Conservation (phyloP, 2,797 vertebrate genomes). For the Rhyacichthys aspro region DNA sequence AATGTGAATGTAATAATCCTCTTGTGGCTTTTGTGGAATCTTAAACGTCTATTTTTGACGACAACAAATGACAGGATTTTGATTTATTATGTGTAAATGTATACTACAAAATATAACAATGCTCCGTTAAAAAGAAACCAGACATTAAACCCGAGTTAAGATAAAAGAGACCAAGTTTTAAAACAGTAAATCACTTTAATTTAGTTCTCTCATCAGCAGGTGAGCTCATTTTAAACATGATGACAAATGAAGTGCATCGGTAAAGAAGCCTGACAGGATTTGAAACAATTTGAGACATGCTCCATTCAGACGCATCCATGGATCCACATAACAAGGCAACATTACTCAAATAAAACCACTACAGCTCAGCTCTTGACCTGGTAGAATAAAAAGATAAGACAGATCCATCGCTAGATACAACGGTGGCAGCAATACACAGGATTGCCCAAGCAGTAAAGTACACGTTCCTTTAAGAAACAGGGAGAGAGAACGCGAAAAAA, state of each 20-base stretch:
- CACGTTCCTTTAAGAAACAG: constrained; percentile 94
- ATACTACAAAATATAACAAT: too few species aligned
- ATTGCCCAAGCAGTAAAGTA: constrained; percentile 90
- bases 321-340: constrained; percentile 72
- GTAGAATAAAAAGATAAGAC: constrained; percentile 78
- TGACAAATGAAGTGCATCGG: constrained; percentile 81
- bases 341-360: constrained; percentile 77
- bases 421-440: constrained; percentile 88
- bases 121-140: too few species aligned
- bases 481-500: constrained; percentile 79
- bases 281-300: constrained; percentile 76
- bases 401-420: constrained; percentile 67
- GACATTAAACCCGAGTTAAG: background rate
- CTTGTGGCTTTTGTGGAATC: too few species aligned
- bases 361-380: constrained; percentile 80
- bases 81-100: too few species aligned
- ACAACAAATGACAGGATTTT: too few species aligned
- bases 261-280: constrained; percentile 78
- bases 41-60: too few species aligned
- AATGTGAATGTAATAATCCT: too few species aligned
- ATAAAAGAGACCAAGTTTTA: constrained; percentile 51
- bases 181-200: constrained; percentile 86
- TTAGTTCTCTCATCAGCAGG: constrained; percentile 83
- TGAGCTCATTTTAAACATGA: constrained; percentile 72
- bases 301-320: constrained; percentile 75